Base-by-base conservation (phyloP, 2,113 vertebrate species). In the Thunnus maccoyii region DNA sequence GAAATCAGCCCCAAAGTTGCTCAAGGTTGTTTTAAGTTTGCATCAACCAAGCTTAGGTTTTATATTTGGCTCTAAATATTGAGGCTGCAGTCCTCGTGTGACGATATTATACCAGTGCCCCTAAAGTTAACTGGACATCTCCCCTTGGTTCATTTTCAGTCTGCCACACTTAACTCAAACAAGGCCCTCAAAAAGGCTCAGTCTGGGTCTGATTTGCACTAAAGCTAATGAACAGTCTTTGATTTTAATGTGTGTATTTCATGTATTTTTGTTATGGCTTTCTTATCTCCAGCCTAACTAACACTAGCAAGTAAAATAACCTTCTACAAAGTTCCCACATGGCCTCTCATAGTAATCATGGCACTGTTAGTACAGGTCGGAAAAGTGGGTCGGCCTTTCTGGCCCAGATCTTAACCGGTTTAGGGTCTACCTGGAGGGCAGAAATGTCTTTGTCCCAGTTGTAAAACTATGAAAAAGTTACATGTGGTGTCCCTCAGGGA, bases 381-480 rank as follows among this genome's bases (percentile, higher is more conserved):
- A 44, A 84, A 89, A 91, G 69, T 91, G 86, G 90, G 90, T 86
- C 88, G 65, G 76, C 82, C 52, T 83, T 76, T 82, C n/a, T 83
- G 84, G 65, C 86, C 78, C 86, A 91, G 82, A 85, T 88, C 67
- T 67, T 20, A 78, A 56, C 82, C 3, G 20, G 56, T 80, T 86
- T 83, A 55, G 77, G 75, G 65, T 89, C 63, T 85, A 85, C 73
- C 90, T 89, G 74, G 22, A 78, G 84, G 90, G 89, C 66, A 87
- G 60, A 78, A 50, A 75, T 22, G 84, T 72, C 86, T 88, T 78
- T 83, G 89, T 41, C 63, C 82, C 84, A 83, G n/a, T 78, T 83
- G 57, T 56, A 36, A 80, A 88, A 77, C 73, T 82, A 11, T 54
- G 54, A 17, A 36, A 74, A 84, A 62, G 66, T 76, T 58, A 16